Evolutionary conservation across 2,797 vertebrate species (phyloP).

Genomic region (Meriones psammophilus): DNA sequence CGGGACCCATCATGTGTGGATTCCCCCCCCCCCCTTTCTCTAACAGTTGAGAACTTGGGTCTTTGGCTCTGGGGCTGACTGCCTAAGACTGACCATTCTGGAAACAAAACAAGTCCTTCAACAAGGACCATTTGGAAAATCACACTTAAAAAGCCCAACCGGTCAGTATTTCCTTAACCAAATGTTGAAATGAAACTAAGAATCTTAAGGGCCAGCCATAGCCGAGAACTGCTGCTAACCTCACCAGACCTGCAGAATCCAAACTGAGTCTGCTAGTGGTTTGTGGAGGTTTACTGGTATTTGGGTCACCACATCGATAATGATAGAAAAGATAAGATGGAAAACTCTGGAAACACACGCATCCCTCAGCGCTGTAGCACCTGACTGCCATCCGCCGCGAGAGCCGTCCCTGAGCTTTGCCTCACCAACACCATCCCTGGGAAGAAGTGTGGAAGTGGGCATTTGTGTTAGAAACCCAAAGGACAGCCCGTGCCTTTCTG

Average conservation of each 20-base stretch:
- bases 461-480: slow-evolving; percentile 69
- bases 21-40: not conserved
- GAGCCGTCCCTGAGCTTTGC: slow-evolving; percentile 54
- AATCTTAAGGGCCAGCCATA: not conserved
- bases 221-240: not conserved
- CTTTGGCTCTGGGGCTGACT: not conserved
- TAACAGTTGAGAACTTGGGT: not conserved
- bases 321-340: not conserved
- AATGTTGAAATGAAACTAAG: slow-evolving; percentile 26
- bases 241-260: not conserved
- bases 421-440: slow-evolving; percentile 66
- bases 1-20: not conserved
- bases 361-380: slow-evolving; percentile 27
- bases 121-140: not conserved
- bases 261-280: slow-evolving; percentile 53
- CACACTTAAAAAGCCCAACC: not conserved
- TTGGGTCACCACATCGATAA: slow-evolving; percentile 60
- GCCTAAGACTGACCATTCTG: not conserved
- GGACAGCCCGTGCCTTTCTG: slow-evolving; percentile 69
- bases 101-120: not conserved
- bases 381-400: not conserved
- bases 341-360: slow-evolving; percentile 66
- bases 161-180: not conserved
- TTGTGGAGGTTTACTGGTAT: slow-evolving; percentile 70
- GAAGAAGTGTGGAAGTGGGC: slow-evolving; percentile 62